Evolutionary conservation across 2,888 invertebrate genomes (phyloP), one percentile per base, ranked within the genome.

Genomic region (Pyrocoelia pectoralis): DNA sequence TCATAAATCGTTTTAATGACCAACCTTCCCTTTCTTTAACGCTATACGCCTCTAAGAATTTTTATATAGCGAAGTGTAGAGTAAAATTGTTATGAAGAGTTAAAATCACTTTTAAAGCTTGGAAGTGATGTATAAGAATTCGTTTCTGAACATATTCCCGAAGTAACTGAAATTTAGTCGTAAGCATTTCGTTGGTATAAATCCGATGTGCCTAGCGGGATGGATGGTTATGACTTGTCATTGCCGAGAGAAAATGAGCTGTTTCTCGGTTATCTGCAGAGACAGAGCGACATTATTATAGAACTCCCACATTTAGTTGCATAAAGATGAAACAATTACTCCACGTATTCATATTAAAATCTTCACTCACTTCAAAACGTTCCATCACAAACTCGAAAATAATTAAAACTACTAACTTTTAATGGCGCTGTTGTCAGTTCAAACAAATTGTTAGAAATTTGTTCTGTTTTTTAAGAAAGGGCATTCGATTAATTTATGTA

Each of bases 201-300:
- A 72, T 70, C 68, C 71, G 68, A 69, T 66, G 71, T 69, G 66
- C 59, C 61, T 60, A 65, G 63, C 61, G 67, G 67, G 67, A 73
- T 71, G 73, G 70, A 73, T 69, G 73, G 73, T 73, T 73, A 73
- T 72, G 68, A 69, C 70, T 58, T 70, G 73, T 72, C 73, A 70
- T 73, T 73, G 72, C 71, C 70, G 68, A 67, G 59, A 65, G 70
- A 68, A 69, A 72, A 73, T 69, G 71, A 68, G 70, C 68, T 59
- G 56, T 66, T 61, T 64, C 64, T 64, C 61, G 67, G 68, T 72
- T 72, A 72, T 72, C 72, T 72, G 66, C 67, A 43, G 48, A 54
- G 62, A 33, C 66, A 59, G 61, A 64, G 67, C 53, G 61, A 50
- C 61, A 65, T 69, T 70, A 65, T 61, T 67, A 59, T 52, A 61